Evolutionary conservation across 2,888 invertebrate species (phyloP), one percentile per base, ranked within the genome.

Genomic region (Timandra comae): DNA sequence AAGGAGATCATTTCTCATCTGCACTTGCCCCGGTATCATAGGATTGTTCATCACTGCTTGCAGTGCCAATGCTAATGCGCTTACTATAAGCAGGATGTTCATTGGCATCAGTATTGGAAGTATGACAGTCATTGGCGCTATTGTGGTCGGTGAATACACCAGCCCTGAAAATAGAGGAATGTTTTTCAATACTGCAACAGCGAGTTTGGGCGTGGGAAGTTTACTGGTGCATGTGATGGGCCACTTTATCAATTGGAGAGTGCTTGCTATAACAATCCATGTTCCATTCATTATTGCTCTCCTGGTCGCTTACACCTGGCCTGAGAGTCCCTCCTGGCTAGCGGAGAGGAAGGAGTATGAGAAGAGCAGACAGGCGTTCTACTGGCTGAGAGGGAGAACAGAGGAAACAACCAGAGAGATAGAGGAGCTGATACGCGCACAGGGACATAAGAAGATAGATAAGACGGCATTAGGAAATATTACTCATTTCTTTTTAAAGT

Each of bases 321-420:
- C 56, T 0, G 60, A 59, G 13, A 57, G 56, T 12, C 56, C 60
- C 1, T 41, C 54, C 0, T 59, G 57, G 54, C 29, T 60, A 4
- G 38, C 48, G 7, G 45, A 46, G 0, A 50, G 36, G 27, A 29
- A 45, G n/a, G 32, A 43, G 4, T 59, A 39, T 11, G 34, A 46
- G 1, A 33, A 31, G 19, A 52, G 56, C 2, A 39, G 45, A 12
- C 30, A 21, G 12, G 27, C 41, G 0, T 85, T 88, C 12, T 69
- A 74, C 28, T 88, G 80, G 69, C 75, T 88, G 27, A 64, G 89
- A 40, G 88, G 88, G 1, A 49, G 57, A 1, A 37, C 7, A 72
- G 21, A 87, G 75, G 38, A 76, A 68, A 10, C 72, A 62, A 9
- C 49, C 53, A 3, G 62, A 65, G 12, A 76, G 45, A 34, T 78